These are phyloP conservation scores for Aradophagus sp. DNA, from an alignment of 1,140 invertebrate genomes.

Conservation along the genomic window DNA sequence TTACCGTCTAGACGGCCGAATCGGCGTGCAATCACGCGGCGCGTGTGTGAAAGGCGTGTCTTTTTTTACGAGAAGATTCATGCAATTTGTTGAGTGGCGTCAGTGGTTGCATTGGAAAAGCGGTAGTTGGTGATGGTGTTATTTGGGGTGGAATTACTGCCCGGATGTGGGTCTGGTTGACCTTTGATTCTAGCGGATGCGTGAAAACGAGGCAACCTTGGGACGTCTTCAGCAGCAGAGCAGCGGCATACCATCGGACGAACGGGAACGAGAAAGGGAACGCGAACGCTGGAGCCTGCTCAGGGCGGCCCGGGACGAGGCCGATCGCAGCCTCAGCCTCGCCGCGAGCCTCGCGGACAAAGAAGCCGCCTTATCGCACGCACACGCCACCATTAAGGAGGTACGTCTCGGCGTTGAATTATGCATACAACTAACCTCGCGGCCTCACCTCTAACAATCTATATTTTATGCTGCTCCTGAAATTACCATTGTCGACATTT, in stretches of 20 bases:
- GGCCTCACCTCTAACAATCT: slow-evolving; percentile 9
- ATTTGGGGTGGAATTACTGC: slow-evolving; percentile 70
- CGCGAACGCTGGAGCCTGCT: slow-evolving; percentile 91
- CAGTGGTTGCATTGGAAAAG: slow-evolving; percentile 7
- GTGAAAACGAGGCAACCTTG: slow-evolving; percentile 83
- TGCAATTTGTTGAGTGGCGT: too few species aligned
- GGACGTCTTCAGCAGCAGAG: slow-evolving; percentile 76
- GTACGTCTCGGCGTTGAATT: slow-evolving; percentile 71
- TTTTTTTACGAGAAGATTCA: too few species aligned
- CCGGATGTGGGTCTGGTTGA: slow-evolving; percentile 77
- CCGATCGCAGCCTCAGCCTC: slow-evolving; percentile 88
- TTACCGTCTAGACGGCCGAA: slow-evolving; percentile 42
- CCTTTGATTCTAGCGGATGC: slow-evolving; percentile 79
- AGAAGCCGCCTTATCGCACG: slow-evolving; percentile 88
- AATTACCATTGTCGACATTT: slow-evolving; percentile 8
- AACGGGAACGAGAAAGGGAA: slow-evolving; percentile 87
- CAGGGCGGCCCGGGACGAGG: slow-evolving; percentile 90
- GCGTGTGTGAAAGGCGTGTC: not conserved
- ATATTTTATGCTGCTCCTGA: not conserved
- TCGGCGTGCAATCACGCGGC: slow-evolving; percentile 5
- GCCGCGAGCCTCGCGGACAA: slow-evolving; percentile 89
- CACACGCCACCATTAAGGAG: slow-evolving; percentile 88
- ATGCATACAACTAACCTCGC: slow-evolving; percentile 23
- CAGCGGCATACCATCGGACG: slow-evolving; percentile 69
- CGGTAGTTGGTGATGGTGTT: slow-evolving; percentile 54